Conservation (phyloP, 2,797 vertebrate genomes). For the Buphagus erythrorhynchus region DNA sequence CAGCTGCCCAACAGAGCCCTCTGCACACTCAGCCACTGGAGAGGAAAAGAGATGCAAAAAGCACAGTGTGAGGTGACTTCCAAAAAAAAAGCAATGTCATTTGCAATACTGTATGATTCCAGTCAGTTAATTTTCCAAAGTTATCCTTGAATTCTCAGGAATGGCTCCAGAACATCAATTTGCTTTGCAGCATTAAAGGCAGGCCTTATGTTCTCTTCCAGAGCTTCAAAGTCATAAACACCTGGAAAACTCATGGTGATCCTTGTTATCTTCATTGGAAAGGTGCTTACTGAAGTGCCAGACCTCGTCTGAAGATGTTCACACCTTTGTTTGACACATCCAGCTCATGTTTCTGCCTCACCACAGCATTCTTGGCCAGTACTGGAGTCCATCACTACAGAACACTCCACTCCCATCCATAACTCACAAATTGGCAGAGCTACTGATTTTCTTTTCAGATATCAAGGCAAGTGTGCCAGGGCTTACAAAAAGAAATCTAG, state of each 20-base stretch:
- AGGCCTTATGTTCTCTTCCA: not conserved
- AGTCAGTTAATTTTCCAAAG: not conserved
- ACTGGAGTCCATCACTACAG: not conserved
- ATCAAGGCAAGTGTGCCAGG: not conserved
- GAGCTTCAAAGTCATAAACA: not conserved
- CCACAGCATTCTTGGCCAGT: not conserved
- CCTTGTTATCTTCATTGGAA: not conserved
- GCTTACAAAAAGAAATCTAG: not conserved
- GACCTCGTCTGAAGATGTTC: not conserved
- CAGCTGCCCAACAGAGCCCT: not conserved
- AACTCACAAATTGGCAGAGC: not conserved
- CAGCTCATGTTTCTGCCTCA: not conserved
- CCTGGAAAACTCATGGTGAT: not conserved
- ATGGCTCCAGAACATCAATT: accelerated
- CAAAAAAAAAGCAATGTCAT: not conserved
- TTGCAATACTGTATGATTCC: not conserved
- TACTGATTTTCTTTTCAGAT: not conserved
- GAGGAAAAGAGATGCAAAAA: not conserved
- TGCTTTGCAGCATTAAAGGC: not conserved
- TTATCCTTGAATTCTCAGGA: not conserved
- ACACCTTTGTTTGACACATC: not conserved
- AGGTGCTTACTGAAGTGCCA: not conserved
- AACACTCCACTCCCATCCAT: not conserved
- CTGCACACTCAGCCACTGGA: not conserved
- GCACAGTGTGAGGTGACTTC: not conserved